A percentile compares a stretch with the other conserved stretches of the same genome.
These are phyloP conservation scores for Solea senegalensis DNA, from an alignment of 2,113 vertebrate genomes.

Conservation along the genomic window DNA sequence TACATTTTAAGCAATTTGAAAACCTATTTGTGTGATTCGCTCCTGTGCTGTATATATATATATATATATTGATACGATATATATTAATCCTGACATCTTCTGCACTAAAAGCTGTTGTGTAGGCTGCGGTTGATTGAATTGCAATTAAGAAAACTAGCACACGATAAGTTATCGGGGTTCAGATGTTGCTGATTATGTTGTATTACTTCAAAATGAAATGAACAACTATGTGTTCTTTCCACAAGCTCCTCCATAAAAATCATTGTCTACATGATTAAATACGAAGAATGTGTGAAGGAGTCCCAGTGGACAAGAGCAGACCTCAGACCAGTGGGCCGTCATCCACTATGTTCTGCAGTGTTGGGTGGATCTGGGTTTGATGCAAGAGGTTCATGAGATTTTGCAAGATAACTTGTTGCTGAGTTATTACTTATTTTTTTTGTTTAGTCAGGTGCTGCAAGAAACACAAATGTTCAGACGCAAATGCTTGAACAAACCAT, in stretches of 20 bases:
- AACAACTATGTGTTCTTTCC: slow-evolving; percentile 45
- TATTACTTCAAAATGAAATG: slow-evolving; percentile 11
- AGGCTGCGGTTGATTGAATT: not conserved
- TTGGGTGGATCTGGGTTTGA: slow-evolving; percentile 14
- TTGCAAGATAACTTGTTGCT: not conserved
- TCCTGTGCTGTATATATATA: not conserved
- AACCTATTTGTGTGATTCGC: not conserved
- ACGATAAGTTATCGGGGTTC: slow-evolving; percentile 25
- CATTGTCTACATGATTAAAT: slow-evolving; percentile 13
- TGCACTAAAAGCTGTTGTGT: not conserved
- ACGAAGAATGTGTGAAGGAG: slow-evolving; percentile 37
- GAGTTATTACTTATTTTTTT: slow-evolving; percentile 1
- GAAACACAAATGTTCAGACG: not conserved
- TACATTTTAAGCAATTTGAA: no score
- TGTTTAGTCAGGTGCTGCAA: not conserved
- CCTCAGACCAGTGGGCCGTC: slow-evolving; percentile 23
- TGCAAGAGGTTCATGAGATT: slow-evolving; percentile 31
- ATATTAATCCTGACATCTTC: not conserved
- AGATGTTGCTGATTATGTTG: slow-evolving; percentile 18
- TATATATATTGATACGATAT: no score
- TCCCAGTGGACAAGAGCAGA: slow-evolving; percentile 27
- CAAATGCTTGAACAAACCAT: not conserved
- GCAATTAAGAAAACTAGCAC: not conserved
- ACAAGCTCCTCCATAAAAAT: slow-evolving; percentile 15
- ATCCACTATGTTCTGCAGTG: slow-evolving; percentile 27